A percentile compares a stretch with the other conserved stretches of the same genome.
Evolutionary conservation across 2,888 invertebrate genomes (phyloP).

Genomic region (Helobdella robusta): DNA sequence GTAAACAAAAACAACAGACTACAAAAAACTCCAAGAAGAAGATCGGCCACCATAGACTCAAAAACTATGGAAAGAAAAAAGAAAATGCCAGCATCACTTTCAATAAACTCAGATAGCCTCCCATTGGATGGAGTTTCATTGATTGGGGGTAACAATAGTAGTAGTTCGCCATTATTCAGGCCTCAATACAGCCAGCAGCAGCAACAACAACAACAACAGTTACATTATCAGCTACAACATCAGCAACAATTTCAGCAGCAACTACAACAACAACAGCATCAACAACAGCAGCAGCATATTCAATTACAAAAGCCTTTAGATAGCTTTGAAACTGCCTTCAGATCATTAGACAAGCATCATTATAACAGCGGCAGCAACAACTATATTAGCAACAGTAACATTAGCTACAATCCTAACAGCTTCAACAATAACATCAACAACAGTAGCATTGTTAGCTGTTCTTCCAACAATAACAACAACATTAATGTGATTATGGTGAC

Average conservation of each 20-base stretch:
- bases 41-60: slow-evolving; percentile 94
- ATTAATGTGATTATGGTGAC: too few relatives aligned
- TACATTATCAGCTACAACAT: slow-evolving; percentile 11
- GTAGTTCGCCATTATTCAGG: slow-evolving; percentile 60
- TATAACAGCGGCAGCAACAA: not conserved
- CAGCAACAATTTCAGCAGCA: slow-evolving; percentile 16
- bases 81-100: not conserved
- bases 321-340: slow-evolving; percentile 27
- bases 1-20: slow-evolving; percentile 99
- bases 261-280: slow-evolving; percentile 15
- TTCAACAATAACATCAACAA: not conserved
- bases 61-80: slow-evolving; percentile 53
- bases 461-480: not conserved
- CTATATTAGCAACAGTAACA: not conserved
- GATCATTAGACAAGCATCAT: slow-evolving; percentile 20
- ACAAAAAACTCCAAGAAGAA: slow-evolving; percentile 84
- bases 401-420: not conserved
- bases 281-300: too few relatives aligned
- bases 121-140: not conserved
- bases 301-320: slow-evolving; percentile 14
- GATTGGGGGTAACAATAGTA: slow-evolving; percentile 56
- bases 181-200: slow-evolving; percentile 50
- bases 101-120: not conserved
- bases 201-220: slow-evolving; percentile 9
- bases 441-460: not conserved